These are phyloP conservation scores for Phaethon lepturus DNA, from an alignment of 2,113 vertebrate genomes.

Conservation along the genomic window DNA sequence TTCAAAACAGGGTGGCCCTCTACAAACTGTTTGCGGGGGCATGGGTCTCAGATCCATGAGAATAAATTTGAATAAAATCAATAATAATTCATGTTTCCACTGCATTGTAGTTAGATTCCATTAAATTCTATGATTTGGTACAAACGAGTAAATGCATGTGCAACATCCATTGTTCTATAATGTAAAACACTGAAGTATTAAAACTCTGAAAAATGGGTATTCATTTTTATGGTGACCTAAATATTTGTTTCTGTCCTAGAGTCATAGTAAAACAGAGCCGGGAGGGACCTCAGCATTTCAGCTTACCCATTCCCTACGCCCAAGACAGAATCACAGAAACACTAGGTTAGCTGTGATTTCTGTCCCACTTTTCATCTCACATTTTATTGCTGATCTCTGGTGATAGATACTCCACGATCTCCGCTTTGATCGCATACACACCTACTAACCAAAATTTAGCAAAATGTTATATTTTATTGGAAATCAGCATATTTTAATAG, in stretches of 20 bases:
- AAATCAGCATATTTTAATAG: neutral
- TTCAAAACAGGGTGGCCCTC: neutral
- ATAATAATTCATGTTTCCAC: neutral
- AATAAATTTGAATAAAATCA: neutral
- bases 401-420: neutral
- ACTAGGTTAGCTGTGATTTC: neutral
- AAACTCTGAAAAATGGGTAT: neutral
- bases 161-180: neutral
- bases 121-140: neutral
- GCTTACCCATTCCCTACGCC: neutral
- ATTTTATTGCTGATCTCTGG: neutral
- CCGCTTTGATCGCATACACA: accelerated
- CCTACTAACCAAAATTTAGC: neutral
- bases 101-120: neutral
- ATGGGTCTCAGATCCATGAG: neutral
- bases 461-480: neutral
- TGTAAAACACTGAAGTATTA: neutral
- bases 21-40: neutral
- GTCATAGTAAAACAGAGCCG: neutral
- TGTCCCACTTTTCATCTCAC: neutral
- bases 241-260: neutral
- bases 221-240: neutral
- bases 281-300: neutral
- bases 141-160: neutral
- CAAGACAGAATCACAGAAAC: no score